Evolutionary conservation across 2,113 vertebrate species (phyloP).

Genomic region (Chlorodrepanis virens): DNA sequence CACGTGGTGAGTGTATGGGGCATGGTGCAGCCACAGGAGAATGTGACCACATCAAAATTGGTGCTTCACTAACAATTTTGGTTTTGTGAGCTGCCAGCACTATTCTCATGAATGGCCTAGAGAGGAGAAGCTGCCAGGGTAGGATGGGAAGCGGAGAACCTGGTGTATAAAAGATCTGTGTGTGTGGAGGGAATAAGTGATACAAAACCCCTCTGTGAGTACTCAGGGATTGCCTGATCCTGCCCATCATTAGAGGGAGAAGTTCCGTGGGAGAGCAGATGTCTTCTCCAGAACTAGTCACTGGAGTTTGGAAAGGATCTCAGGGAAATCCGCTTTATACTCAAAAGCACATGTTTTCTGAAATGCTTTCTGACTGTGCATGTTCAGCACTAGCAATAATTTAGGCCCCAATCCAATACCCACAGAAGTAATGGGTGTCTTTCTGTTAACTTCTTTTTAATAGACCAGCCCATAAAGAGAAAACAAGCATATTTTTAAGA

Average conservation of each 20-base stretch:
- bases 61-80: conserved; percentile 62
- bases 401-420: conserved; percentile 52
- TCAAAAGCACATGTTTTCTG: background rate
- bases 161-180: conserved; percentile 52
- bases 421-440: conserved; percentile 56
- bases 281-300: background rate
- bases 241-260: conserved; percentile 23
- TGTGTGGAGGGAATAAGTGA: conserved; percentile 38
- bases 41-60: background rate
- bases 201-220: conserved; percentile 60
- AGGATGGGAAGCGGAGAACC: conserved; percentile 1
- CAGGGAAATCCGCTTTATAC: background rate
- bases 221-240: conserved; percentile 73
- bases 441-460: conserved; percentile 44
- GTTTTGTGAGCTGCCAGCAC: conserved; percentile 69
- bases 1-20: background rate
- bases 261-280: background rate
- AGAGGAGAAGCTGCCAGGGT: conserved; percentile 66
- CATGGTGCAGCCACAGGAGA: background rate
- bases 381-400: conserved; percentile 40
- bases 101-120: conserved; percentile 69
- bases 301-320: background rate
- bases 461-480: conserved; percentile 46
- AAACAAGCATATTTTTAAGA: conserved; percentile 48
- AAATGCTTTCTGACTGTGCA: conserved; percentile 12